Evolutionary conservation across 2,113 vertebrate species (phyloP).

Genomic region (Dasyornis broadbenti): DNA sequence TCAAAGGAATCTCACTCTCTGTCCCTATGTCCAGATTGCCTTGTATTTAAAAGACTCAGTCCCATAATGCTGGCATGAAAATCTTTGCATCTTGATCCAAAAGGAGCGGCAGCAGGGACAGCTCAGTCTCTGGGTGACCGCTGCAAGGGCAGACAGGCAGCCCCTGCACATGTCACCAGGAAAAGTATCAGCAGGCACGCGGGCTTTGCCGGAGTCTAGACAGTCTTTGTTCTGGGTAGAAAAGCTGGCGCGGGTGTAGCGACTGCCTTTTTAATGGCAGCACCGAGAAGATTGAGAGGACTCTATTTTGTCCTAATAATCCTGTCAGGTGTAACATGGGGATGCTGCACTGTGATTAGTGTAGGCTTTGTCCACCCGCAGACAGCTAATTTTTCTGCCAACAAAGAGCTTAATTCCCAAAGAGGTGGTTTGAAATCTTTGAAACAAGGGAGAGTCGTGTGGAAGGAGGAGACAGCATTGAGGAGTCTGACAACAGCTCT

Average conservation of each 20-base stretch:
- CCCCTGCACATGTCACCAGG: background rate
- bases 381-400: conserved; percentile 74
- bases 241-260: background rate
- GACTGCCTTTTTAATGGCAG: conserved; percentile 1
- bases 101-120: background rate
- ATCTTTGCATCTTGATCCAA: background rate
- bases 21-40: background rate
- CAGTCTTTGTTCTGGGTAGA: conserved; percentile 29
- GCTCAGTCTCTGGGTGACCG: fast-evolving
- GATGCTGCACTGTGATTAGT: conserved; percentile 57
- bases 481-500: background rate
- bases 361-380: conserved; percentile 39
- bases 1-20: background rate
- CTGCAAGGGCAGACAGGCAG: background rate
- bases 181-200: background rate
- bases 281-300: conserved; percentile 49
- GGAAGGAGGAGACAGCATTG: conserved; percentile 54
- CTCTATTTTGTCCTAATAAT: conserved; percentile 58
- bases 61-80: background rate
- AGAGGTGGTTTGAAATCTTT: conserved; percentile 60
- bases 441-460: conserved; percentile 54
- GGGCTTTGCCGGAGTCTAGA: conserved; percentile 3
- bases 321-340: conserved; percentile 53
- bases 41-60: background rate
- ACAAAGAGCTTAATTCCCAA: conserved; percentile 64